Evolutionary conservation across 2,888 invertebrate species (phyloP).

Genomic region (Anoplius nigerrimus): DNA sequence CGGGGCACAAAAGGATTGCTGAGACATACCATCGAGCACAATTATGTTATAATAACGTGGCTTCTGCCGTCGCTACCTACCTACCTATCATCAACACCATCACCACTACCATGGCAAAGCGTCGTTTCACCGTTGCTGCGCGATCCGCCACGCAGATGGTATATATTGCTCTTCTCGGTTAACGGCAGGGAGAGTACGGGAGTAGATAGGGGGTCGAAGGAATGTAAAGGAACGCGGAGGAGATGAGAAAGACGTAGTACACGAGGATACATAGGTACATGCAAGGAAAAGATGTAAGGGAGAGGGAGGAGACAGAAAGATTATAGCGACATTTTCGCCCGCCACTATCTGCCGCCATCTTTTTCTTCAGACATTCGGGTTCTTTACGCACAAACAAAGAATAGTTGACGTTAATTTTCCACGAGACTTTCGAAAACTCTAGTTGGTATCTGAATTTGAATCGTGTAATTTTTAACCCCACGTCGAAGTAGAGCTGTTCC

Average conservation of each 20-base stretch:
- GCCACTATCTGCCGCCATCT: slow-evolving; percentile 16
- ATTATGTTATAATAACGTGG: slow-evolving; percentile 62
- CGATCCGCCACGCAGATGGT: slow-evolving; percentile 39
- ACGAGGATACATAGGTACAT: too few species aligned
- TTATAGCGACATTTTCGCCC: slow-evolving; percentile 22
- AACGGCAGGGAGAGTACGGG: slow-evolving; percentile 6
- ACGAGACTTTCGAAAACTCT: too few species aligned
- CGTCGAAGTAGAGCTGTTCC: too few species aligned
- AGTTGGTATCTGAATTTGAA: too few species aligned
- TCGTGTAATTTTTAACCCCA: too few species aligned
- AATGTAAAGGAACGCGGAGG: too few species aligned
- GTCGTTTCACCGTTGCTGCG: slow-evolving; percentile 6
- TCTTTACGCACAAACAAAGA: too few species aligned
- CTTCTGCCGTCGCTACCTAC: slow-evolving; percentile 37
- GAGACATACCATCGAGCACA: slow-evolving; percentile 47
- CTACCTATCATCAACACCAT: slow-evolving; percentile 26
- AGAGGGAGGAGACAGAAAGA: background rate
- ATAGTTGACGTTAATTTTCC: too few species aligned
- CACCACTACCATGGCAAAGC: background rate
- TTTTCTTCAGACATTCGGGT: too few species aligned
- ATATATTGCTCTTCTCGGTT: slow-evolving; percentile 41
- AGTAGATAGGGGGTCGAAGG: too few species aligned
- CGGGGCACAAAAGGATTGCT: slow-evolving; percentile 29
- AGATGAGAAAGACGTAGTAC: too few species aligned
- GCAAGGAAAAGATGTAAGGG: too few species aligned